These are phyloP conservation scores for Neolamprologus longior DNA, from an alignment of 2,113 vertebrate species.

Conservation along the genomic window DNA sequence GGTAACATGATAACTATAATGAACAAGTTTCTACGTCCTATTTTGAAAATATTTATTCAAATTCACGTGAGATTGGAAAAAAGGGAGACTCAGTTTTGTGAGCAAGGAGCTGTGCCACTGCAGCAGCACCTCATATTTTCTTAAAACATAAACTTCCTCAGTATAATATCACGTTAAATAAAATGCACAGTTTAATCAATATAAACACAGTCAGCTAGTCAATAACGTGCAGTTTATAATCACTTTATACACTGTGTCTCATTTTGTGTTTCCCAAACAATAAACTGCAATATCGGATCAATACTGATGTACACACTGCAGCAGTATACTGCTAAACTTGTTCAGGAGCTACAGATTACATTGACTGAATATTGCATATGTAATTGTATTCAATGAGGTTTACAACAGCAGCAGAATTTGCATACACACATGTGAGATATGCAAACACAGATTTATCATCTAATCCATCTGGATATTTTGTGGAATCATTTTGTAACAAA, in stretches of 20 bases:
- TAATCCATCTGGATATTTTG: neutral
- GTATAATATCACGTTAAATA: neutral
- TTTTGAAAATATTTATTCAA: neutral
- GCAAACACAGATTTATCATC: neutral
- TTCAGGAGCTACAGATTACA: neutral
- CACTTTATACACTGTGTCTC: neutral
- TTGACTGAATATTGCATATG: neutral
- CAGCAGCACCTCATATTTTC: neutral
- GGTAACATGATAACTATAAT: neutral
- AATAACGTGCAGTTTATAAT: neutral
- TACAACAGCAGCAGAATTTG: neutral
- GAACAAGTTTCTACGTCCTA: neutral
- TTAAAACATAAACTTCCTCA: neutral
- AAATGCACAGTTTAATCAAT: slow-evolving; percentile 1
- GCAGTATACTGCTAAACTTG: neutral
- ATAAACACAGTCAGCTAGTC: neutral
- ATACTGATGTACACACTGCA: neutral
- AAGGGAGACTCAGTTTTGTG: neutral
- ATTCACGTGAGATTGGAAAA: neutral
- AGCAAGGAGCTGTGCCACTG: neutral
- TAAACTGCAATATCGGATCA: neutral
- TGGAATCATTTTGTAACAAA: neutral
- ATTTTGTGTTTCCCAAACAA: slow-evolving; percentile 10
- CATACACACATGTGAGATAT: neutral
- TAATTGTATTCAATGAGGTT: neutral